These are phyloP conservation scores for Agrilus cyanescens DNA, from an alignment of 2,888 invertebrate genomes.

Conservation along the genomic window DNA sequence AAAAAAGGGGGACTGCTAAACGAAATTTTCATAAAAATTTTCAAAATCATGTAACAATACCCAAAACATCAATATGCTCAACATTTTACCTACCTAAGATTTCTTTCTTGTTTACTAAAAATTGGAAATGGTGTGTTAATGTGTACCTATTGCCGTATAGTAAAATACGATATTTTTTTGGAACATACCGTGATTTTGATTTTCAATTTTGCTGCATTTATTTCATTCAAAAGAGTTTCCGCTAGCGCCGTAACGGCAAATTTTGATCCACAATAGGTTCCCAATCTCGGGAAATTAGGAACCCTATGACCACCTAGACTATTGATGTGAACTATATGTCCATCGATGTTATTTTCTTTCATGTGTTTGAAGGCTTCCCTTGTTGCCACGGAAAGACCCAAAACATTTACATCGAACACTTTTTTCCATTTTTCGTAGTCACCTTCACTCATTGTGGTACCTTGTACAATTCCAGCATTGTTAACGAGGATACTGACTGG, in stretches of 20 bases:
- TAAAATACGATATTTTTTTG: no score
- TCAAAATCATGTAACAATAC: no score
- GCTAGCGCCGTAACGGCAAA: conserved; percentile 39
- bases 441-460: background rate
- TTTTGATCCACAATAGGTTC: conserved; percentile 41
- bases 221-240: conserved; percentile 38
- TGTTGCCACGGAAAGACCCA: conserved; percentile 43
- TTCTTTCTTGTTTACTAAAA: no score
- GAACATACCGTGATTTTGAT: conserved; percentile 33
- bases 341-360: conserved; percentile 38
- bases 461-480: conserved; percentile 1
- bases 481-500: conserved; percentile 2
- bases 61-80: no score
- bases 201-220: conserved; percentile 27
- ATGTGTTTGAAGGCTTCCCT: conserved; percentile 45
- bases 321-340: conserved; percentile 50
- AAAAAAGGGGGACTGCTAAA: no score
- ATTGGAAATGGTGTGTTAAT: no score
- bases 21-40: no score
- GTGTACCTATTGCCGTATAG: conserved; percentile 5
- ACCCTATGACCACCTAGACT: conserved; percentile 24
- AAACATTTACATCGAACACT: conserved; percentile 41
- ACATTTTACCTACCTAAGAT: no score
- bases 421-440: background rate
- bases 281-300: conserved; percentile 16